Base-by-base conservation (phyloP, 2,797 vertebrate species). In the Pseudopleuronectes americanus region DNA sequence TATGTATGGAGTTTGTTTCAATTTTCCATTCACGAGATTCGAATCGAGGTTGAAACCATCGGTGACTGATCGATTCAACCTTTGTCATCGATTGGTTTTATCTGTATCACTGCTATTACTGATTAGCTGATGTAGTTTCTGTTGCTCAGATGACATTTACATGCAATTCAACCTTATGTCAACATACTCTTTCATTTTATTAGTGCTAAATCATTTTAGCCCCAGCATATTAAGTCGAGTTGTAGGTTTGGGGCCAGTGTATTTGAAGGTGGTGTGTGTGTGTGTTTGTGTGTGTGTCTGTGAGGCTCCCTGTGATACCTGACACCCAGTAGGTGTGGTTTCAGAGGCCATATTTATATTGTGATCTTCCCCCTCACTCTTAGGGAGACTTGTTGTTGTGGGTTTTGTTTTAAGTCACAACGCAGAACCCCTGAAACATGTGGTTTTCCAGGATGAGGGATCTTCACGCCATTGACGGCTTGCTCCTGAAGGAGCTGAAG, bases 401-500 rank as follows among this genome's bases (percentile, higher is more conserved):
- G 9, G 4, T 16, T 45, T 38, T 41, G 13, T 43, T 8, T 58
- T 28, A 21, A 43, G 57, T 52, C 38, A 28, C 41, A 24, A 24
- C 71, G 59, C 47, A 60, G 16, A 51, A 57, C 28, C 1, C 3
- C 14, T 77, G 10, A 58, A 58, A 24, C 16, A 13, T 80, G 66
- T 57, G 87, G 16, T 83, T 85, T 61, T 84, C 8, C 57, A 93
- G 92, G 79, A 93, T 92, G 92, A 90, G 83, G 79, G 89, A 86
- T 66, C 83, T 80, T 56, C 80, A 79, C 45, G 75, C 62, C 10
- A 51, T 92, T 63, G 92, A 93, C 87, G 72, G 70, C 74, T 57
- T 81, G 68, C 95, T 98, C 28, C 89, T 98, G 74, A 96, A 96
- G 65, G 95, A 99, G 85, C 77, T 99, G 83, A 97, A 93, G 86